Base-by-base conservation (phyloP, 2,888 invertebrate genomes). In the Scaeva pyrastri region DNA sequence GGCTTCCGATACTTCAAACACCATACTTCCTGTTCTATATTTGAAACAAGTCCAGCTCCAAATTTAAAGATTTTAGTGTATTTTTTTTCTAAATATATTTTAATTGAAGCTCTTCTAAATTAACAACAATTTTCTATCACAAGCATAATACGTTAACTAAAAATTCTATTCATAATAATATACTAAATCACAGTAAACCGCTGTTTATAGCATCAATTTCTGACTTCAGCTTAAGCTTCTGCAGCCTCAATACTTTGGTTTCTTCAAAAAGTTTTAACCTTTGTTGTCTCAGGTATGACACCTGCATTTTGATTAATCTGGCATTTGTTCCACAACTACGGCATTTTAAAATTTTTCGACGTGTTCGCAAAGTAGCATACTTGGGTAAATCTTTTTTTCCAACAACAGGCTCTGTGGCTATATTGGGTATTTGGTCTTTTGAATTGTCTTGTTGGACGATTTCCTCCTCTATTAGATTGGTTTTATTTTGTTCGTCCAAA, bases 311-410 rank as follows among this genome's bases (percentile, higher is more conserved):
- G 10, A 85, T 77, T 31, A 85, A 55, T 36, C 72, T 81, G 19
- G 81, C 81, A 14, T 81, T 81, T 6, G 73, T 68, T 14, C 85
- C 85, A 50, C 85, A 85, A 45, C 16, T 81, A 16, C 81, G 72
- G 11, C 85, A 85, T 10, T 56, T 85, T 21, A 81, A 12, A 11
- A 85, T 77, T n/a, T n/a, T 43, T 50, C 72, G 76, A 4, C 75
- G 72, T 10, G 85, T 73, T 41, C 72, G 48, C 50, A 16, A 19
- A 10, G 48, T 23, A 1, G 55, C 50, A 11, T 50, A 41, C 12
- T 50, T 72, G 2, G 76, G 2, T 14, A 70, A 21, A 1, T 48
- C 7, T 1, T 56, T 76, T 12, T 2, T 56, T 43, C 45, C 50
- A 16, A 58, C 19, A 39, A 5, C 3, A 5, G 8, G 0, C 3